These are phyloP conservation scores for Hippasteria phrygiana DNA, from an alignment of 53 echinoderm and acorn worm genomes.

Conservation along the genomic window DNA sequence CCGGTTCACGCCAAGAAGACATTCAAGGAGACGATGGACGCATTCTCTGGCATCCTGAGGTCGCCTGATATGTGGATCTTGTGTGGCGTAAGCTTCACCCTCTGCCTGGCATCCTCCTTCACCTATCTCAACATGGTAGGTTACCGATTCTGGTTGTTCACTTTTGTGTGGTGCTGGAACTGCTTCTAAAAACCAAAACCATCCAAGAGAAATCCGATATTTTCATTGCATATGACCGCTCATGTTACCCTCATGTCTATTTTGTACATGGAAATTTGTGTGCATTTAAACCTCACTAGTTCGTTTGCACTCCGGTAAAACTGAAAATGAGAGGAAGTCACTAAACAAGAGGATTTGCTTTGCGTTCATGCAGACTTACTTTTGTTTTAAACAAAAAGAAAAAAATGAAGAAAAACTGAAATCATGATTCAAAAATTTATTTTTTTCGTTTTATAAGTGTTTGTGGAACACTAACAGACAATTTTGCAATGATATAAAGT, in stretches of 20 bases:
- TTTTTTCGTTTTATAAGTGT: no score
- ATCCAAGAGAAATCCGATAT: background rate
- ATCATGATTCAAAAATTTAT: no score
- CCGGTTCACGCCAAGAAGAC: constrained; percentile 55
- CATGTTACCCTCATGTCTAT: background rate
- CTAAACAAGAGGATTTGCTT: no score
- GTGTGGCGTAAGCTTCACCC: background rate
- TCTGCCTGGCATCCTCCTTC: constrained; percentile 41
- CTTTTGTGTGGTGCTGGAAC: background rate
- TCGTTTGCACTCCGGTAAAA: background rate
- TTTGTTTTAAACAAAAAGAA: no score
- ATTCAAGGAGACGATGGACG: constrained; percentile 23
- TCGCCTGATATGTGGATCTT: constrained; percentile 60
- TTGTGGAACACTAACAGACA: no score
- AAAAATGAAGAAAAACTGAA: no score
- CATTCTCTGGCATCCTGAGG: background rate
- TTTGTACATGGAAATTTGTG: background rate
- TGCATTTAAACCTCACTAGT: background rate
- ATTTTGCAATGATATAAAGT: no score
- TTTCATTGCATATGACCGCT: background rate
- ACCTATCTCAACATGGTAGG: constrained; percentile 60
- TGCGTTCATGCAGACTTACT: no score
- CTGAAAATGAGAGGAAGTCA: background rate
- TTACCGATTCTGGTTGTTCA: background rate
- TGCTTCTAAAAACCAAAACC: no score